Percentiles rank a stretch among this genome's conserved stretches.
phyloP scores from a whole-genome alignment of 2,113 vertebrate genomes.

The Nycticryphes semicollaris region DNA sequence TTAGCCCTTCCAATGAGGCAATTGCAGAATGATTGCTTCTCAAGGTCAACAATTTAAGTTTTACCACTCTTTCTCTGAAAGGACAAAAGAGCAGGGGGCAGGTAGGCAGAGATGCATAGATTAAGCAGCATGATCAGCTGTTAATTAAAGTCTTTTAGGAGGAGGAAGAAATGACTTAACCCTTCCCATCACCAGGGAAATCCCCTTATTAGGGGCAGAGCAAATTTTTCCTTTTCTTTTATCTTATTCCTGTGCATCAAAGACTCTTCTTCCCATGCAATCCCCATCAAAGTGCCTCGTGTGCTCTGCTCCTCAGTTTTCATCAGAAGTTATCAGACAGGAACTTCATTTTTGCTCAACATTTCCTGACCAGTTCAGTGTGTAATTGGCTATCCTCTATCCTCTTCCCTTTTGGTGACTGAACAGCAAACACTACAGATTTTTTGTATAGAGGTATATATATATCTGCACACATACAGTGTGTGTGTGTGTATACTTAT shows the following conservation, averaged over 20 bases:
- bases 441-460: background rate
- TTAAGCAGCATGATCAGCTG: constrained; percentile 33
- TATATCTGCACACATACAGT: background rate
- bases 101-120: constrained; percentile 55
- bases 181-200: background rate
- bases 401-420: background rate
- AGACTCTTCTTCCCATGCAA: background rate
- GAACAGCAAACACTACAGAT: background rate
- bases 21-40: constrained; percentile 44
- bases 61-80: constrained; percentile 43
- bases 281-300: no score
- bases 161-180: background rate
- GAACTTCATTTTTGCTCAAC: constrained; percentile 11
- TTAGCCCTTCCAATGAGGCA: constrained; percentile 15
- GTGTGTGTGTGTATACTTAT: background rate
- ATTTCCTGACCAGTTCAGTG: background rate
- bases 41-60: constrained; percentile 54
- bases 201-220: background rate
- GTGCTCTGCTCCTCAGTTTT: background rate
- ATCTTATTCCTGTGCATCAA: background rate
- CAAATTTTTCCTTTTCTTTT: background rate
- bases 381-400: background rate
- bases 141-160: constrained; percentile 41
- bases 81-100: constrained; percentile 25
- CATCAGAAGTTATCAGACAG: background rate